Evolutionary conservation across 2,888 invertebrate genomes (phyloP).

Genomic region (Caenorhabditis sp.): DNA sequence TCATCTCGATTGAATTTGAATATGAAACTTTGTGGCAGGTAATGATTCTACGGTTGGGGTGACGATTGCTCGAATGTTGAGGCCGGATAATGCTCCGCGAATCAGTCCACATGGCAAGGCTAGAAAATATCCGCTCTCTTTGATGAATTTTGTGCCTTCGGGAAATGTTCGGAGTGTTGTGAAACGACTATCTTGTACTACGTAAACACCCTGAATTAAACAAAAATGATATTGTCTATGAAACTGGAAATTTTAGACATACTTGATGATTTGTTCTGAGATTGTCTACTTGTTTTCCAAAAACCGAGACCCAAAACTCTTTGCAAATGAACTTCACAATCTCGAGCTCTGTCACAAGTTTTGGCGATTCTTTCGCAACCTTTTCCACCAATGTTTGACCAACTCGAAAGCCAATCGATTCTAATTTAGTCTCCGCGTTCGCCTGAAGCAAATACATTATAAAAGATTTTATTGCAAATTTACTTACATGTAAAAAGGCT

Average conservation of each 20-base stretch:
- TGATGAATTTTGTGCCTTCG: slow-evolving; percentile 87
- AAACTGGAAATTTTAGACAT: neutral
- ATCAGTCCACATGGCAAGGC: slow-evolving; percentile 95
- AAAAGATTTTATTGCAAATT: too few species aligned
- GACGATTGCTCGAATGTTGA: slow-evolving; percentile 85
- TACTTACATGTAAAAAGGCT: slow-evolving; percentile 52
- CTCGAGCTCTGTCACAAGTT: slow-evolving; percentile 90
- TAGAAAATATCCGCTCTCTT: slow-evolving; percentile 76
- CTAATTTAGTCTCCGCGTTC: slow-evolving; percentile 72
- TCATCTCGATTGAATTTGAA: slow-evolving; percentile 52
- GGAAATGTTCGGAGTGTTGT: slow-evolving; percentile 88
- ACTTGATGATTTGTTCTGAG: slow-evolving; percentile 88
- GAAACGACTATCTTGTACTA: slow-evolving; percentile 93
- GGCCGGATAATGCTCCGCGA: slow-evolving; percentile 90
- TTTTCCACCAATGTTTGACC: slow-evolving; percentile 76
- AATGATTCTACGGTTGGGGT: slow-evolving; percentile 77
- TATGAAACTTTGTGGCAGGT: slow-evolving; percentile 69
- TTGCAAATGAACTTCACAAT: slow-evolving; percentile 97
- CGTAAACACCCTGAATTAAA: slow-evolving; percentile 91
- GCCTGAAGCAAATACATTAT: too few species aligned
- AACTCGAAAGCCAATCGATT: slow-evolving; percentile 76
- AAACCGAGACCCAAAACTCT: slow-evolving; percentile 96
- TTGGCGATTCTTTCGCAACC: slow-evolving; percentile 51
- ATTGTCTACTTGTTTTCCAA: slow-evolving; percentile 97
- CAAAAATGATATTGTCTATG: slow-evolving; percentile 1